Evolutionary conservation across 2,888 invertebrate genomes (phyloP), one percentile per base, ranked within the genome.

Genomic region (Ametastegia equiseti): DNA sequence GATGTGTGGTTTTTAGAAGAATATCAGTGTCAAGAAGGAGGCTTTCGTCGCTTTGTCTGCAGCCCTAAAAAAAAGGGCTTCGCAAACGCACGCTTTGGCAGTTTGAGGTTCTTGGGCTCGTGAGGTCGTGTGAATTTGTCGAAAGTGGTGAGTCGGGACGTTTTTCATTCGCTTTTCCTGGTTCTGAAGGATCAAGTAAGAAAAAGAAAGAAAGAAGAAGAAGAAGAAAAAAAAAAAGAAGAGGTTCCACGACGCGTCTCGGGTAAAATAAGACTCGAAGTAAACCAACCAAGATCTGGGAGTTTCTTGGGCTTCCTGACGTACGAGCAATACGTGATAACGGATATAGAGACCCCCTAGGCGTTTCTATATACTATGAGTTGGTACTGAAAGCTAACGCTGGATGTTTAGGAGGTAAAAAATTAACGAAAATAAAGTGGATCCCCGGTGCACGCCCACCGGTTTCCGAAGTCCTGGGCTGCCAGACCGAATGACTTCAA

Each of bases 391-490:
- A 9, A 9, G 42, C 42, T 6, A 60, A 15, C 11, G 15, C 4
- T 30, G 30, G 30, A 71, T 47, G 45, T 45, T 71, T 71, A 75
- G 19, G 50, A 54, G 23, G 19, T 11, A 67, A 39, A 86, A 88
- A 88, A 89, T 88, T 89, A 89, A 88, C 86, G 88, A 87, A 89
- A 89, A 89, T 87, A 88, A 88, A 88, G 87, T 87, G 86, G 87
- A 54, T 50, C 87, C 84, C 75, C 11, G 81, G 82, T 85, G 85
- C 86, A n/a, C n/a, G n/a, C 86, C 84, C 83, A 84, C 83, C 82
- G 71, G 42, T 30, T 71, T 71, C 45, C 45, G 47, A 67, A 67
- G 13, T 67, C 36, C 67, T 47, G 36, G 84, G 80, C 82, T 81
- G 83, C 82, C 85, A 83, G 86, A 87, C 85, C 85, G 87, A 87